Evolutionary conservation across 2,797 vertebrate species (phyloP), one percentile per base, ranked within the genome.

Genomic region (Coregonus sp.): DNA sequence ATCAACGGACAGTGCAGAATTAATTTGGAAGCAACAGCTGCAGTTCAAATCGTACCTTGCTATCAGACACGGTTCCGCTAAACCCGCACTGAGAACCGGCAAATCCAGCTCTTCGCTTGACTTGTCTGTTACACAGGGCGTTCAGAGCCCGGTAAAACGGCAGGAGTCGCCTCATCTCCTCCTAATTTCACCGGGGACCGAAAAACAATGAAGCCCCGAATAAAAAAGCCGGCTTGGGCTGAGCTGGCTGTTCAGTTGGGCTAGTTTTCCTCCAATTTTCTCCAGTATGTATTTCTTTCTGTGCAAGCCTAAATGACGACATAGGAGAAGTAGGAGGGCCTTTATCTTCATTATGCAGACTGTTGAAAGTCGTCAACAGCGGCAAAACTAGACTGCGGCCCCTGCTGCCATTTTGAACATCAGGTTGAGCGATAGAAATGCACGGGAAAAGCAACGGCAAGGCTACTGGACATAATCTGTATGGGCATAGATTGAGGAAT

Each of bases 391-490:
- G 82, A 80, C 86, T 82, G 20, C 71, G 18, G 81, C 70, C 35
- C 76, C 84, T 78, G 92, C 92, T 92, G 92, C 92, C 92, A 93
- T 93, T 92, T 93, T 93, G 91, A 83, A 86, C 85, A 59, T 74
- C 70, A 84, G 81, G 81, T 80, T 78, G 82, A 83, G 83, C 68
- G 71, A 37, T 4, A 65, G n/a, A 63, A 63, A 25, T 72, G 61
- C 15, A 9, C 2, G 40, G 59, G 7, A 1, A 29, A 59, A 2
- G 2, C 37, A 5, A 0, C 15, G 51, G 7, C 35, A 18, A 72
- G 9, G 2, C 11, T 47, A 47, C 40, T 47, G 40, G 40, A 47
- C 40, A 59, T n/a, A 61, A 61, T 12, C 7, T 25, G 20, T 9
- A 40, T 20, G 56, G n/a, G 6, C 20, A 25, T 61, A 20, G 56